Conservation (phyloP, 2,888 invertebrate species). For the Epiblema foenella region DNA sequence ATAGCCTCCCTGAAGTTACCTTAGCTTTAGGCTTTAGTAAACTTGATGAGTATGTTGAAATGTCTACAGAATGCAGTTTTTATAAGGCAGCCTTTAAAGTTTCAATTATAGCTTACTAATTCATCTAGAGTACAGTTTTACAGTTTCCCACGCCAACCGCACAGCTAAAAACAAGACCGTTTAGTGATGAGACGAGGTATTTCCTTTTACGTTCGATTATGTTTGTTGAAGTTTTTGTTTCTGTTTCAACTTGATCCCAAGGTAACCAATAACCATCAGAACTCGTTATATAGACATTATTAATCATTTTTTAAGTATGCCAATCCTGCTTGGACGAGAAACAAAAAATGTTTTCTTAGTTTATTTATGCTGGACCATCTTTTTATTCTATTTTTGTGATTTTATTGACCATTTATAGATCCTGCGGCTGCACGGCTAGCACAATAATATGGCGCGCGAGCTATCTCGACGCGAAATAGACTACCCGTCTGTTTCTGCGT, state of each 20-base stretch:
- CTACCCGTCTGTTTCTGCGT: no score
- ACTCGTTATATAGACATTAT: conserved; percentile 1
- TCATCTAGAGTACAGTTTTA: conserved; percentile 17
- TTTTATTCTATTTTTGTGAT: no score
- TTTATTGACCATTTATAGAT: no score
- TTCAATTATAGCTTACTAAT: not conserved
- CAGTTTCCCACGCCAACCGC: conserved; percentile 8
- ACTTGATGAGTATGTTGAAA: no score
- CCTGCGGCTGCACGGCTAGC: not conserved
- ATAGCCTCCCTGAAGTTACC: no score
- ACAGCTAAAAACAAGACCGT: conserved; percentile 21
- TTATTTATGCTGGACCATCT: not conserved
- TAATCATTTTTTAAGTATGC: not conserved
- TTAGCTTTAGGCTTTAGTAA: no score
- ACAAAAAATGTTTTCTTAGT: not conserved
- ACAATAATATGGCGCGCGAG: no score
- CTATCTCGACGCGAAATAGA: no score
- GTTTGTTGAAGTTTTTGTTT: conserved; percentile 28
- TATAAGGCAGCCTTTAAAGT: not conserved
- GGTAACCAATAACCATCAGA: not conserved
- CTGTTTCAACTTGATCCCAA: conserved; percentile 22
- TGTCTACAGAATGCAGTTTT: not conserved
- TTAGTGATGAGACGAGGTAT: conserved; percentile 1
- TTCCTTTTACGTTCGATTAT: conserved; percentile 19
- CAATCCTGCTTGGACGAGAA: no score